Evolutionary conservation across 2,797 vertebrate genomes (phyloP), one percentile per base, ranked within the genome.

Genomic region (Lerista edwardsae): DNA sequence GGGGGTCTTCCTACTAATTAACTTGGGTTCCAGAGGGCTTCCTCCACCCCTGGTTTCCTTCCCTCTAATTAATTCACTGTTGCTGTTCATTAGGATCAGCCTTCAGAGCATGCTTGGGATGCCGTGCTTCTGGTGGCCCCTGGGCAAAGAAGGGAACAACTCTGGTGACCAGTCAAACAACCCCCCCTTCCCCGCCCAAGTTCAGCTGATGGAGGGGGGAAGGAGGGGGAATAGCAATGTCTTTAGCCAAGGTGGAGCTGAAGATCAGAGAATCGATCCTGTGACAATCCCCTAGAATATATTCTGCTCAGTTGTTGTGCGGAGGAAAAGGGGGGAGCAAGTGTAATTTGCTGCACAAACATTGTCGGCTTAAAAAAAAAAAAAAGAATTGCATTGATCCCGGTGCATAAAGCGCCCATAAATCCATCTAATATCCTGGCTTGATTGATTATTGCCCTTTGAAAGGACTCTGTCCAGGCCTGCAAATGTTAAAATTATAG

Each of bases 391-490:
- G 75, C 89, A 94, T 94, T 82, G 94, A 94, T 94, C 91, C 82
- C 59, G 55, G 75, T 3, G 84, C 89, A 84, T 81, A 87, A 89
- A 87, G 86, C 74, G 64, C 76, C 90, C 86, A 92, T 94, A 92
- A 94, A 94, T 94, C 93, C 90, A 85, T 78, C 90, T 76, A 25
- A 76, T 80, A 84, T 83, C 88, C 77, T 74, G 39, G 83, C 86
- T 83, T 89, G 87, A 92, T 91, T 83, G 93, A 93, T 93, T 91
- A 88, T 82, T 87, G 84, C 89, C 91, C 89, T 68, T 88, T 86
- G 90, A 87, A 83, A 83, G 86, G 87, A 81, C 82, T 86, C 85
- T 77, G 88, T 75, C 83, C 79, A 3, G 79, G 87, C 84, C 85
- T 84, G 87, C 89, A 85, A 80, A 83, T 91, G 86, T 68, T 51